Evolutionary conservation across 2,888 invertebrate species (phyloP).

Genomic region (Acanthosepion esculentum): DNA sequence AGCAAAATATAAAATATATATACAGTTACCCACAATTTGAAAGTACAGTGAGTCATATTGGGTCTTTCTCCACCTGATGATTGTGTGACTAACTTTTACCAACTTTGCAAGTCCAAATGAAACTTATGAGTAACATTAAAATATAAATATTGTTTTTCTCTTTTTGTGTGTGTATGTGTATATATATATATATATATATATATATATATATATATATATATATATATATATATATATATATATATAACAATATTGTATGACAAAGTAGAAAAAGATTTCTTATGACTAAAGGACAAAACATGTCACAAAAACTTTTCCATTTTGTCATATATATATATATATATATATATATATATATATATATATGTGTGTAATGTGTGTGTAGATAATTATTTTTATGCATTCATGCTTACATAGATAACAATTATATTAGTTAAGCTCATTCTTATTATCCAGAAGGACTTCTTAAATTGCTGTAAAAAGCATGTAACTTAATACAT

Average conservation of each 20-base stretch:
- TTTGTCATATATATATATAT: neutral
- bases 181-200: slow-evolving; percentile 36
- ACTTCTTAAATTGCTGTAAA: neutral
- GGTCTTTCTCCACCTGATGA: no score
- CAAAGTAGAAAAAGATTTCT: no score
- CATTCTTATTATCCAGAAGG: no score
- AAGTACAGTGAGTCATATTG: no score
- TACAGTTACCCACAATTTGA: no score
- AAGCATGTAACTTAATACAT: neutral
- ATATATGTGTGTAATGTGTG: neutral
- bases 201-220: slow-evolving; percentile 25
- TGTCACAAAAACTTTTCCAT: no score
- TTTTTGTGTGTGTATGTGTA: neutral
- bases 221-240: neutral
- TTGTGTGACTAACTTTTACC: no score
- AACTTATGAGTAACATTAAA: no score
- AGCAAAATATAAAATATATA: no score
- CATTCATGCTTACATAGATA: neutral
- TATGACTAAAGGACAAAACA: neutral
- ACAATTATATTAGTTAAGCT: no score
- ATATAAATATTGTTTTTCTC: no score
- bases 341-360: slow-evolving; percentile 24
- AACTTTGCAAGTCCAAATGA: no score
- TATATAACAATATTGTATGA: neutral
- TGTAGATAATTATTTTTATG: neutral